These are phyloP conservation scores for Drosophila anomalata DNA, from an alignment of 2,888 invertebrate genomes.

Conservation along the genomic window DNA sequence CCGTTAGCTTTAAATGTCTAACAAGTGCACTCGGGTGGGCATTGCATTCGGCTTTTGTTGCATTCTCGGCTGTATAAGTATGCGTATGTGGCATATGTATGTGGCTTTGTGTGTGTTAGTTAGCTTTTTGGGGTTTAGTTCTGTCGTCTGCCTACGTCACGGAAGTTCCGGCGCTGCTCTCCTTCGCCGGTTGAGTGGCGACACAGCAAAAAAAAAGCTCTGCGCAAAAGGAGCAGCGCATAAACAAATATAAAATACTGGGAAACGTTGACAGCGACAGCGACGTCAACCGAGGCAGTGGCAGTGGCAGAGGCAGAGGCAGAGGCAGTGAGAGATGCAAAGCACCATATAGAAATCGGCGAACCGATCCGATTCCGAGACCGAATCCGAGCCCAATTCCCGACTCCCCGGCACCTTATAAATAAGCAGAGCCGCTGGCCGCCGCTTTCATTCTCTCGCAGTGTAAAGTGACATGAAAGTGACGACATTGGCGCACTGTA, in stretches of 20 bases:
- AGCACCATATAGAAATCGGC: background rate
- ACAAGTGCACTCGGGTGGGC: background rate
- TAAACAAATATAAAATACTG: constrained; percentile 4
- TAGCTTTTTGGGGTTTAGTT: background rate
- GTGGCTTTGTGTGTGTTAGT: background rate
- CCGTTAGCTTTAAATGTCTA: background rate
- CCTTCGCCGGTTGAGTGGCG: background rate
- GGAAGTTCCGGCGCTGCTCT: background rate
- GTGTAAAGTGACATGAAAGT: constrained; percentile 85
- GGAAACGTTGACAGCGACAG: background rate
- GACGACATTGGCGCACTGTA: constrained; percentile 83
- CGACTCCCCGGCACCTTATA: constrained; percentile 70
- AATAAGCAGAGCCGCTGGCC: constrained; percentile 78
- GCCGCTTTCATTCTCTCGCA: constrained; percentile 83
- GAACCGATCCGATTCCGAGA: background rate
- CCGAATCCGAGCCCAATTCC: constrained; percentile 20
- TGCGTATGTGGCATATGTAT: background rate
- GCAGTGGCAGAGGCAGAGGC: background rate
- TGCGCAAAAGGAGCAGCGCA: constrained; percentile 21
- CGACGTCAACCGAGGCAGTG: background rate
- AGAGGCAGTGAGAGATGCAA: background rate
- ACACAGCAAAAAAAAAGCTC: constrained; percentile 16
- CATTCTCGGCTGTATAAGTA: background rate
- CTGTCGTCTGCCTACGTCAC: background rate
- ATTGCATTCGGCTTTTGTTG: background rate